Percentiles rank a stretch among this genome's conserved stretches.
phyloP scores from a whole-genome alignment of 30 jellyfish, hydroid and myxozoan genomes.

The Calvadosia cruxmelitensis region DNA sequence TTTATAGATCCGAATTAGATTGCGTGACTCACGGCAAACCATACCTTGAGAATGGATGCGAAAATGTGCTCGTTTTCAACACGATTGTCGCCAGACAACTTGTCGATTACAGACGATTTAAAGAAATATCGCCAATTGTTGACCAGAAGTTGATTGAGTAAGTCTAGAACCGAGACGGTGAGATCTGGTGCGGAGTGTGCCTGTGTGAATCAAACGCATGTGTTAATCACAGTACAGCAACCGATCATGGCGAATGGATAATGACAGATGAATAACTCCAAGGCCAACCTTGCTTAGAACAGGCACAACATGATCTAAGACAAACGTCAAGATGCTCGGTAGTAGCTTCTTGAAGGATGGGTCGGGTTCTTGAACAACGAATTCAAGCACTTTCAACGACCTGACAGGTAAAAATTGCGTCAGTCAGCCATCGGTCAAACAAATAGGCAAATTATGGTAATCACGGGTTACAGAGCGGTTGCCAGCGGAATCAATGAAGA shows the following conservation, averaged over 20 bases:
- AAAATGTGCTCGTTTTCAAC: constrained; percentile 75
- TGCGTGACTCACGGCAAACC: no score
- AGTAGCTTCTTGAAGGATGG: constrained; percentile 78
- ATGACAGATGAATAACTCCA: neutral
- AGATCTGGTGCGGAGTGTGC: constrained; percentile 64
- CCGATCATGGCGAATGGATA: neutral
- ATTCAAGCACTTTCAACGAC: constrained; percentile 74
- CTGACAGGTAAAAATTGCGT: constrained; percentile 21
- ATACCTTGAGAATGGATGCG: constrained; percentile 67
- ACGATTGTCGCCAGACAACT: constrained; percentile 74
- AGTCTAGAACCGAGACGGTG: constrained; percentile 49
- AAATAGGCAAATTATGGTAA: no score
- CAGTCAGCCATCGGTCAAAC: no score
- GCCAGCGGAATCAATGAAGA: no score
- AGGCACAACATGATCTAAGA: constrained; percentile 48
- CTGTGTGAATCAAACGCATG: no score
- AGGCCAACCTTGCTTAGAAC: constrained; percentile 60
- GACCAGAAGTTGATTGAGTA: constrained; percentile 68
- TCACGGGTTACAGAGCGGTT: no score
- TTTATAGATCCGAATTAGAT: no score
- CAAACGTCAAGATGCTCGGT: constrained; percentile 60
- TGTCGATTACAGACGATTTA: constrained; percentile 63
- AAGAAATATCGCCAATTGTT: constrained; percentile 96
- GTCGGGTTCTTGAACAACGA: constrained; percentile 92
- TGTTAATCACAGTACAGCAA: no score